Evolutionary conservation across 2,113 vertebrate species (phyloP).

Genomic region (Pterocles burchelli): DNA sequence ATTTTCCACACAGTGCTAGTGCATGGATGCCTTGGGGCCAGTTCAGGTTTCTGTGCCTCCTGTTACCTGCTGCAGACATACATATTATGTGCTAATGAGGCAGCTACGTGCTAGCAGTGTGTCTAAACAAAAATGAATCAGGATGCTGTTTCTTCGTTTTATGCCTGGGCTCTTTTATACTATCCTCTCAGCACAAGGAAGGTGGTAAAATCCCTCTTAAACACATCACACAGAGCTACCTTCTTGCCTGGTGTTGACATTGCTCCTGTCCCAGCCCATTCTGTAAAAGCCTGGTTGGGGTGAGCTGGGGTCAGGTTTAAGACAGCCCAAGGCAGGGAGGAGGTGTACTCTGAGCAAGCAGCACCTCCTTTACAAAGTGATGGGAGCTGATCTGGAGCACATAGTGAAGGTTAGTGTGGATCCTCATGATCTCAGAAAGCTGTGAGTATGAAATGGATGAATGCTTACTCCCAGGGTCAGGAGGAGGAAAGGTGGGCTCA

Average conservation of each 20-base stretch:
- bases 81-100: neutral
- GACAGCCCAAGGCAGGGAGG: neutral
- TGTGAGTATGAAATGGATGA: neutral
- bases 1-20: neutral
- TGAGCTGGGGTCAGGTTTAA: neutral
- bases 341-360: neutral
- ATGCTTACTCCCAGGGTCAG: neutral
- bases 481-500: neutral
- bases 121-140: neutral
- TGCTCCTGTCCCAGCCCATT: neutral
- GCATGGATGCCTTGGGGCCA: neutral
- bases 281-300: neutral
- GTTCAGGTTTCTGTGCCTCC: neutral
- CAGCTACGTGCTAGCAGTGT: neutral
- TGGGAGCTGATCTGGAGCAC: neutral
- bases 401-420: accelerated
- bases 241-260: neutral
- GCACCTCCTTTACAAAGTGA: neutral
- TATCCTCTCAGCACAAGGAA: neutral
- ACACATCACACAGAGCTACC: neutral
- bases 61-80: neutral
- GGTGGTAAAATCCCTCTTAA: neutral
- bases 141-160: neutral
- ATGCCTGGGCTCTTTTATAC: neutral
- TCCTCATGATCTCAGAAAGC: neutral